Conservation (phyloP, 2,888 invertebrate species). For the Agonopterix alstromeriana region DNA sequence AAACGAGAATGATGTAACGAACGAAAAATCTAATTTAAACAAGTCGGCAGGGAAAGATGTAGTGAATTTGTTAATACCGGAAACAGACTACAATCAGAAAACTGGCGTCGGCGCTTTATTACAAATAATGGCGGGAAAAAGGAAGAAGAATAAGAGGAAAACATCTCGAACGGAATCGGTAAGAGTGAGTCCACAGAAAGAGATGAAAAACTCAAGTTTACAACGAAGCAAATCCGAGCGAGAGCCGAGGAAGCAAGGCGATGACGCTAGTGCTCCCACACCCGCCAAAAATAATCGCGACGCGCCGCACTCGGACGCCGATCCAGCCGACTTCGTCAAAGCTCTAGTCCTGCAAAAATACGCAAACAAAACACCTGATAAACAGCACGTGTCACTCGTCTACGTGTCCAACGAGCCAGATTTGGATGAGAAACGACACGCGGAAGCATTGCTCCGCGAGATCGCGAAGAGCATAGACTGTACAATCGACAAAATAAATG, state of each 20-base stretch:
- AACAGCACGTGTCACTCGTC: slow-evolving; percentile 62
- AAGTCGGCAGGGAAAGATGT: slow-evolving; percentile 54
- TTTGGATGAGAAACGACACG: slow-evolving; percentile 57
- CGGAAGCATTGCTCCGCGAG: slow-evolving; percentile 61
- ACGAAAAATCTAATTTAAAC: slow-evolving; percentile 25
- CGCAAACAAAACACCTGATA: slow-evolving; percentile 46
- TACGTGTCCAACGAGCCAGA: slow-evolving; percentile 55
- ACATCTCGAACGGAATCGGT: slow-evolving; percentile 41
- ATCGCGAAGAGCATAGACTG: slow-evolving; percentile 65
- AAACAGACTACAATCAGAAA: slow-evolving; percentile 59
- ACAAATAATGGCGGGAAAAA: slow-evolving; percentile 67
- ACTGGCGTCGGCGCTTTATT: slow-evolving; percentile 58
- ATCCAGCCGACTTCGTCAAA: slow-evolving; percentile 60
- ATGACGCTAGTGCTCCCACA: slow-evolving; percentile 34
- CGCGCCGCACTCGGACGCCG: slow-evolving; percentile 28
- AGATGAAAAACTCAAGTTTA: slow-evolving; percentile 26
- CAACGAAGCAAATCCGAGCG: slow-evolving; percentile 43
- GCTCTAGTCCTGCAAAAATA: slow-evolving; percentile 67
- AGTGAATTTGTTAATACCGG: slow-evolving; percentile 61
- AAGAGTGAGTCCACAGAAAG: slow-evolving; percentile 44
- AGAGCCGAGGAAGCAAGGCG: slow-evolving; percentile 15
- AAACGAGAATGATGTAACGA: slow-evolving; percentile 43
- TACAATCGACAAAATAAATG: slow-evolving; percentile 55
- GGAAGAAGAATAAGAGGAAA: slow-evolving; percentile 46
- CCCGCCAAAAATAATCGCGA: slow-evolving; percentile 52